Conservation (phyloP, 2,888 invertebrate species). For the Andrena bicolor region DNA sequence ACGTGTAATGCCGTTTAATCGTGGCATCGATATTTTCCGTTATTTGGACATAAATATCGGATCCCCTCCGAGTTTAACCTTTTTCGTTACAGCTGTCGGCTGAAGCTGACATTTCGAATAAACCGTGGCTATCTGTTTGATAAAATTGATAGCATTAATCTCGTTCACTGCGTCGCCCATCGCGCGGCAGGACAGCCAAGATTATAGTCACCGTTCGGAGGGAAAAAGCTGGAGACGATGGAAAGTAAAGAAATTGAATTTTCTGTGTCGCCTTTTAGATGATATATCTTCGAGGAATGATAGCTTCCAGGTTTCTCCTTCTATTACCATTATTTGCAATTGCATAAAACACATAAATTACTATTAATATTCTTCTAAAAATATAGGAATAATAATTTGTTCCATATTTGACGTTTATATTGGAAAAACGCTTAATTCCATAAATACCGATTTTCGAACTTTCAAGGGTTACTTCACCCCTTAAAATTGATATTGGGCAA, state of each 20-base stretch:
- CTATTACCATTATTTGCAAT: no score
- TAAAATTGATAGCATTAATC: constrained; percentile 22
- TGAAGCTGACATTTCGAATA: constrained; percentile 6
- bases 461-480: no score
- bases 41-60: constrained; percentile 7
- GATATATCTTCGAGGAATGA: not conserved
- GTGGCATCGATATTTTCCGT: constrained; percentile 15
- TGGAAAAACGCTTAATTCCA: no score
- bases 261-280: not conserved
- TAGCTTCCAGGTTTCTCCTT: no score
- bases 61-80: constrained; percentile 24
- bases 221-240: not conserved
- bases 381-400: no score
- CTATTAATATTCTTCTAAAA: no score
- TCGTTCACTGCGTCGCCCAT: not conserved
- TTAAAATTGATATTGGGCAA: no score
- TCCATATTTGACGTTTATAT: no score
- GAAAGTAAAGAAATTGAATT: not conserved
- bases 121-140: constrained; percentile 8
- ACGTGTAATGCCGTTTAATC: constrained; percentile 30
- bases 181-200: not conserved
- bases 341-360: no score
- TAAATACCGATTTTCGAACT: no score
- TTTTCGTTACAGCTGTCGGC: constrained; percentile 2
- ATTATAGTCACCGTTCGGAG: not conserved